phyloP scores from a whole-genome alignment of 92 coral and sea anemone genomes.

The Phenganax marumi region DNA sequence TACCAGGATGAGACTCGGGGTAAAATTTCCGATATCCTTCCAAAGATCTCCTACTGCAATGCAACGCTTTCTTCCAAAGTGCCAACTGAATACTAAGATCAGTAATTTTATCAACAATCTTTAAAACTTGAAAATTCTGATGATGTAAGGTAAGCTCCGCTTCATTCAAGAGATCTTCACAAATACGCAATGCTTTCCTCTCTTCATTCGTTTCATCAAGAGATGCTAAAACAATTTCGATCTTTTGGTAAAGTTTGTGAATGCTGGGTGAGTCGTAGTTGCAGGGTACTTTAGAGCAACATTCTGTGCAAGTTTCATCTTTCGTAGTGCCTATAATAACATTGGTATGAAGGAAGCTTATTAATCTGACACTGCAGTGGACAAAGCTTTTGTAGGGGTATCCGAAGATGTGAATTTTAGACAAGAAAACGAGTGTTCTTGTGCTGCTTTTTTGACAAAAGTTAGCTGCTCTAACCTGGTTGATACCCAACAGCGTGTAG shows the following conservation, averaged over 20 bases:
- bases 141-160: constrained; percentile 56
- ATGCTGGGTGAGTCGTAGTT: constrained; percentile 26
- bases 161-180: constrained; percentile 61
- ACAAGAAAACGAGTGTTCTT: neutral
- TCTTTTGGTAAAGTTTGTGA: constrained; percentile 43
- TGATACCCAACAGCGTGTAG: constrained; percentile 53
- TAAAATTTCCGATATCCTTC: constrained; percentile 64
- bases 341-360: too few relatives aligned
- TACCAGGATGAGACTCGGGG: constrained; percentile 79
- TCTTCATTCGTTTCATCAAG: constrained; percentile 26
- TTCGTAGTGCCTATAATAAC: constrained; percentile 19
- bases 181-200: constrained; percentile 51
- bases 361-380: too few relatives aligned
- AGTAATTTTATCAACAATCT: constrained; percentile 72
- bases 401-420: neutral
- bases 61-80: constrained; percentile 74
- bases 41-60: constrained; percentile 73
- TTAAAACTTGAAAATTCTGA: constrained; percentile 58
- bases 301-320: constrained; percentile 53
- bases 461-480: constrained; percentile 3
- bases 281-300: constrained; percentile 21
- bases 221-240: constrained; percentile 44
- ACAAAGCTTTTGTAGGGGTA: too few relatives aligned
- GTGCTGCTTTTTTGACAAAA: too few relatives aligned
- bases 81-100: constrained; percentile 71